Conservation (phyloP, 2,113 vertebrate species). For the Chloropsis hardwickii region DNA sequence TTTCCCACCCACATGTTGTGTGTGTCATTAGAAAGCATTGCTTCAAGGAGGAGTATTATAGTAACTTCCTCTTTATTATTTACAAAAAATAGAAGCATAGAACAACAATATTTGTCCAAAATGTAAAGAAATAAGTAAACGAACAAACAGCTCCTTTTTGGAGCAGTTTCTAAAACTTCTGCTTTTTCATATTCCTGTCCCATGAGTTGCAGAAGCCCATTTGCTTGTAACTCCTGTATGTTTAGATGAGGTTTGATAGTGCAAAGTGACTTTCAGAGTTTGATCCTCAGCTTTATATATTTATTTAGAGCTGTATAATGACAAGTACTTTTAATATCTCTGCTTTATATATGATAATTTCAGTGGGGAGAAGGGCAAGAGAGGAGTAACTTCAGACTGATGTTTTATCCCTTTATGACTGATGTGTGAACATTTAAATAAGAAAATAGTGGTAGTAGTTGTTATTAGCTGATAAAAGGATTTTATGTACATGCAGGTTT, state of each 20-base stretch:
- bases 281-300: neutral
- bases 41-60: neutral
- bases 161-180: neutral
- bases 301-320: neutral
- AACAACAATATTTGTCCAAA: neutral
- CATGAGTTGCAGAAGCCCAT: neutral
- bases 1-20: accelerated
- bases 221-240: neutral
- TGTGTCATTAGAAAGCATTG: neutral
- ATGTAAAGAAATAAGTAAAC: neutral
- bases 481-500: neutral
- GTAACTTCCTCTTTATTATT: neutral
- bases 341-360: neutral
- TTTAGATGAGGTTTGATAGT: neutral
- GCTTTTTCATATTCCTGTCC: neutral
- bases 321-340: neutral
- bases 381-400: neutral
- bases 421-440: neutral
- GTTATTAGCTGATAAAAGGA: neutral
- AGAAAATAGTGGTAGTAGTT: neutral
- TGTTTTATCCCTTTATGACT: neutral
- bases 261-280: neutral
- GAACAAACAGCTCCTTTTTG: neutral
- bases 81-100: neutral
- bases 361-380: neutral